A percentile compares a stretch with the other conserved stretches of the same genome.
Conservation (phyloP, 2,888 invertebrate species). For the Trachelus stipa region DNA sequence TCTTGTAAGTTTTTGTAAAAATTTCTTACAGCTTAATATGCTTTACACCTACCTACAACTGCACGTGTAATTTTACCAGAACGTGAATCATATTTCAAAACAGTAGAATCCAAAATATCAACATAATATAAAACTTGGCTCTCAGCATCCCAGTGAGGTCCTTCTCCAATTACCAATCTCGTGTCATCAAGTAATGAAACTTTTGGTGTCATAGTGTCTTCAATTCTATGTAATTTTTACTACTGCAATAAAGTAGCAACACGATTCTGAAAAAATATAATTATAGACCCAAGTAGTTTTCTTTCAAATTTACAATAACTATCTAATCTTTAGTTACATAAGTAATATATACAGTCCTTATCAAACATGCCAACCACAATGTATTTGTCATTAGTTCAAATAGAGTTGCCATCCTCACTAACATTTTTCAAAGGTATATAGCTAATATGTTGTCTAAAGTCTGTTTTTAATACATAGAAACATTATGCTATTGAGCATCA, state of each 20-base stretch:
- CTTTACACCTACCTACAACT: conserved; percentile 13
- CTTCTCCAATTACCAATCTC: conserved; percentile 16
- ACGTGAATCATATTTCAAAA: conserved; percentile 15
- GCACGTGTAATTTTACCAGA: conserved; percentile 17
- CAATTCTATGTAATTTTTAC: background rate
- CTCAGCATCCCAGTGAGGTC: conserved; percentile 22
- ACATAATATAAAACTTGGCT: conserved; percentile 20
- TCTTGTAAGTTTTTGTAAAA: background rate
- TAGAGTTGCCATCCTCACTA: too few species aligned
- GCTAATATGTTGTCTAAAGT: background rate
- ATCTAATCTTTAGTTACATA: background rate
- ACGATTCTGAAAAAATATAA: background rate
- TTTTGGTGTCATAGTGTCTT: conserved; percentile 13
- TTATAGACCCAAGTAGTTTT: background rate
- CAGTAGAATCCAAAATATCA: conserved; percentile 15
- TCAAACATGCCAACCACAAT: background rate
- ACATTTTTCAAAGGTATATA: too few species aligned
- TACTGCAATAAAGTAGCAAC: background rate
- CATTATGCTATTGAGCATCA: background rate
- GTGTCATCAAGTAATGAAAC: conserved; percentile 15
- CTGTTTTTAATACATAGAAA: background rate
- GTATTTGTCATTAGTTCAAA: background rate
- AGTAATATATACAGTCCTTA: background rate
- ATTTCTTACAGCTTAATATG: background rate
- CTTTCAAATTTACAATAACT: background rate